phyloP scores from a whole-genome alignment of 1,140 invertebrate species.

The Diachasmimorpha longicaudata region DNA sequence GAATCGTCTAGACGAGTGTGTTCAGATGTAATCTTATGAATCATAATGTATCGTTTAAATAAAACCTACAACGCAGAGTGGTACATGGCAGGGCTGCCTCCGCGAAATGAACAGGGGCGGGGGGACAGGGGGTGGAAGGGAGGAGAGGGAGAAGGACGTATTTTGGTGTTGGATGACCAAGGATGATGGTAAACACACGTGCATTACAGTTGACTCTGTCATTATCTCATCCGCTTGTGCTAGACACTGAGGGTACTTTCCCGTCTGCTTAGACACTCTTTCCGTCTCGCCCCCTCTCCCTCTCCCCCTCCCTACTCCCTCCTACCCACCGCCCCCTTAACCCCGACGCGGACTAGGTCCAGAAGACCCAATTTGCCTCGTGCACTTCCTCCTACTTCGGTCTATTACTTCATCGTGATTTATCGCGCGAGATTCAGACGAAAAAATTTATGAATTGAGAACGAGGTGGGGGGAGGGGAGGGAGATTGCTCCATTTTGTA shows the following conservation, averaged over 20 bases:
- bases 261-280: not conserved
- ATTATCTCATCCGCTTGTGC: not conserved
- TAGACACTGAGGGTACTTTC: not conserved
- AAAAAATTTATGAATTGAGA: too few species aligned
- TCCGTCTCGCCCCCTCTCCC: not conserved
- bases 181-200: not conserved
- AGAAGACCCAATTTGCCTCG: not conserved
- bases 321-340: too few species aligned
- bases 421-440: not conserved
- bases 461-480: too few species aligned
- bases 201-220: not conserved
- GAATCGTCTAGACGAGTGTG: slow-evolving; percentile 55
- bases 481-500: not conserved
- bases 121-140: not conserved
- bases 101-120: not conserved
- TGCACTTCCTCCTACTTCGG: not conserved
- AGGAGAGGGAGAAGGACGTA: not conserved
- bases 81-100: too few species aligned
- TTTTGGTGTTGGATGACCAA: not conserved
- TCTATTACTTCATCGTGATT: not conserved
- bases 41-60: slow-evolving; percentile 59
- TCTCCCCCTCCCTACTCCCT: too few species aligned
- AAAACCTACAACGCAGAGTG: slow-evolving; percentile 30
- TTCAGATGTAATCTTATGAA: slow-evolving; percentile 58
- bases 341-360: not conserved